Conservation (phyloP, 2,888 invertebrate species). For the Rambutsinella grinnellia region DNA sequence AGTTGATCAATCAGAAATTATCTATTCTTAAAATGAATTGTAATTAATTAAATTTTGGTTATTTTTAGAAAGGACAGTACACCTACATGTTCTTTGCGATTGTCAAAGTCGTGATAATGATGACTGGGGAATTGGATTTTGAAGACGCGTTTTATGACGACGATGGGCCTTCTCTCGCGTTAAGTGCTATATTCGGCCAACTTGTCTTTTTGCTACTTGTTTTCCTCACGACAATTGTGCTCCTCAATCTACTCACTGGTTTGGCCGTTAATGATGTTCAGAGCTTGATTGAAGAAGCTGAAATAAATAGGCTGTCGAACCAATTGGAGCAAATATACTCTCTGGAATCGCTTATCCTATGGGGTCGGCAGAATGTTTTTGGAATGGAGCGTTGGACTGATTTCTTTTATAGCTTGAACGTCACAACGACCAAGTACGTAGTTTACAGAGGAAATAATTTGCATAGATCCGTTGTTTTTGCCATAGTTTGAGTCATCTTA, state of each 20-base stretch:
- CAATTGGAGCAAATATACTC: constrained; percentile 55
- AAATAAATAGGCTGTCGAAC: constrained; percentile 53
- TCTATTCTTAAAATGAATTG: too few relatives aligned
- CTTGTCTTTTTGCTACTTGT: constrained; percentile 55
- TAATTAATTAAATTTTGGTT: neutral
- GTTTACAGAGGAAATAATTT: neutral
- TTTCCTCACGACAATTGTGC: constrained; percentile 55
- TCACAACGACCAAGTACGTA: constrained; percentile 46
- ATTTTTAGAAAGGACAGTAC: constrained; percentile 57
- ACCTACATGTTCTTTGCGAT: constrained; percentile 54
- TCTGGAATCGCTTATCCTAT: constrained; percentile 48
- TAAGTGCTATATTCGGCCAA: constrained; percentile 50
- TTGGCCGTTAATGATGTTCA: constrained; percentile 60
- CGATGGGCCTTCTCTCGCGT: constrained; percentile 40
- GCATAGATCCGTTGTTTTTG: constrained; percentile 2
- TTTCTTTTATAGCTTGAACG: constrained; percentile 42
- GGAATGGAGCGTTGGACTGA: constrained; percentile 35
- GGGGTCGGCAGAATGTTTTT: constrained; percentile 16
- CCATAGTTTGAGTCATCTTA: too few relatives aligned
- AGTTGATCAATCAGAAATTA: constrained; percentile 3
- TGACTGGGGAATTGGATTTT: constrained; percentile 60
- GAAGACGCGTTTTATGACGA: constrained; percentile 58
- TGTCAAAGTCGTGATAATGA: constrained; percentile 59
- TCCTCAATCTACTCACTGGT: constrained; percentile 60
- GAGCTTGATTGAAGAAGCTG: constrained; percentile 58